Conservation (phyloP, 2,797 vertebrate genomes). For the Acipenser transmontanus region DNA sequence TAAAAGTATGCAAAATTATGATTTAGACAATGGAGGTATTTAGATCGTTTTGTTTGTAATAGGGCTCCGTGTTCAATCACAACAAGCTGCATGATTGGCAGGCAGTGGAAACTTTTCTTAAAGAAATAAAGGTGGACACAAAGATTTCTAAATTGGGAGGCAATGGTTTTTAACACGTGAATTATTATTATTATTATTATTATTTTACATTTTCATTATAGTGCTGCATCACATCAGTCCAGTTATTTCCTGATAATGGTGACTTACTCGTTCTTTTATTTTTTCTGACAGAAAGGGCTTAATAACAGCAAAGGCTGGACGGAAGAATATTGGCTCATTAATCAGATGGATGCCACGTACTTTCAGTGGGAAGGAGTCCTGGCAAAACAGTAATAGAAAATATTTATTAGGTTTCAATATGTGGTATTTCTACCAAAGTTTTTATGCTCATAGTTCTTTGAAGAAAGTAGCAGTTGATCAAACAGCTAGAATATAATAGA, state of each 20-base stretch:
- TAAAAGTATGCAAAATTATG: too few relatives aligned
- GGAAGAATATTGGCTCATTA: constrained; percentile 85
- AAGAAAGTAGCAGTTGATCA: too few relatives aligned
- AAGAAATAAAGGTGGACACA: too few relatives aligned
- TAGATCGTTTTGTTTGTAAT: neutral
- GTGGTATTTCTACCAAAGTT: too few relatives aligned
- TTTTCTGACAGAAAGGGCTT: constrained; percentile 88
- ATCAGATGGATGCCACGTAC: constrained; percentile 88
- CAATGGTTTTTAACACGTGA: too few relatives aligned
- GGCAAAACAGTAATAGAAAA: constrained; percentile 30
- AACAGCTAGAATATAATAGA: too few relatives aligned
- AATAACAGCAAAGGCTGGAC: constrained; percentile 79
- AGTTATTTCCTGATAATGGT: neutral
- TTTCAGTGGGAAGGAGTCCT: constrained; percentile 94
- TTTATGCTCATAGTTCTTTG: too few relatives aligned
- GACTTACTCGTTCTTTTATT: constrained; percentile 81
- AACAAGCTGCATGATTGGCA: neutral
- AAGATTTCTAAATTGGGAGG: neutral
- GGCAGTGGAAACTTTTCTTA: too few relatives aligned
- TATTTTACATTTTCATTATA: too few relatives aligned
- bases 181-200: too few relatives aligned
- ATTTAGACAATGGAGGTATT: too few relatives aligned
- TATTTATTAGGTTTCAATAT: too few relatives aligned
- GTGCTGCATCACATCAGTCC: neutral
- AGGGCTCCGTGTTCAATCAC: neutral